These are phyloP conservation scores for Halocynthia aurantium DNA, from an alignment of 23 tunicate genomes.

Conservation along the genomic window DNA sequence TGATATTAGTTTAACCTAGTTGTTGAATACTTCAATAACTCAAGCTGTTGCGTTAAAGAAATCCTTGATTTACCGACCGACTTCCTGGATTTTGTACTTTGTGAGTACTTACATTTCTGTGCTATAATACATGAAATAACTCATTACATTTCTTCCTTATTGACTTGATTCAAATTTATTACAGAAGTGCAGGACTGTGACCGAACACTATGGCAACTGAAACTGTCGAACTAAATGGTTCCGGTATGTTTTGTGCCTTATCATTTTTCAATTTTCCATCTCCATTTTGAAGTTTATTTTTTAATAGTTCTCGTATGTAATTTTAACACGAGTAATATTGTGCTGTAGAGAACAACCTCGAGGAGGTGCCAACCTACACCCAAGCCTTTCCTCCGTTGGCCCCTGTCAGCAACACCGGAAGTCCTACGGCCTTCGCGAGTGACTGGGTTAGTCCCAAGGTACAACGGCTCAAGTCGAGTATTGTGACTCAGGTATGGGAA, in stretches of 20 bases:
- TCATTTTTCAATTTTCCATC: conserved; percentile 7
- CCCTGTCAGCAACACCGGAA: conserved; percentile 25
- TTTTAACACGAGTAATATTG: not conserved
- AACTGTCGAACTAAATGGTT: conserved; percentile 37
- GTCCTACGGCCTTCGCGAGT: conserved; percentile 59
- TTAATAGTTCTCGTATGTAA: not conserved
- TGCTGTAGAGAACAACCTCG: conserved; percentile 18
- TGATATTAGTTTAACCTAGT: too few relatives aligned
- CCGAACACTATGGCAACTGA: conserved; percentile 93
- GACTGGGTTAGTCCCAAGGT: conserved; percentile 85
- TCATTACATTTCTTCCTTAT: too few relatives aligned
- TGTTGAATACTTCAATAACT: too few relatives aligned
- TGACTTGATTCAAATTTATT: too few relatives aligned
- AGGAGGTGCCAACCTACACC: conserved; percentile 67
- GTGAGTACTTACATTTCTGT: too few relatives aligned
- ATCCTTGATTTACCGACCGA: too few relatives aligned
- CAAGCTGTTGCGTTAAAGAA: too few relatives aligned
- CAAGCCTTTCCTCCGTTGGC: conserved; percentile 95
- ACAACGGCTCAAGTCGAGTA: conserved; percentile 53
- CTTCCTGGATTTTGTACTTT: too few relatives aligned
- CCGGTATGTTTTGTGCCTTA: conserved; percentile 5
- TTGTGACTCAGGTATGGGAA: conserved; percentile 73
- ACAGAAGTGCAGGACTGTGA: conserved; percentile 80
- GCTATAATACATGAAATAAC: too few relatives aligned
- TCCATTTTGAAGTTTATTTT: not conserved